A percentile compares a stretch with the other conserved stretches of the same genome.
Conservation (phyloP, 2,888 invertebrate species). For the Chironomus riparius region DNA sequence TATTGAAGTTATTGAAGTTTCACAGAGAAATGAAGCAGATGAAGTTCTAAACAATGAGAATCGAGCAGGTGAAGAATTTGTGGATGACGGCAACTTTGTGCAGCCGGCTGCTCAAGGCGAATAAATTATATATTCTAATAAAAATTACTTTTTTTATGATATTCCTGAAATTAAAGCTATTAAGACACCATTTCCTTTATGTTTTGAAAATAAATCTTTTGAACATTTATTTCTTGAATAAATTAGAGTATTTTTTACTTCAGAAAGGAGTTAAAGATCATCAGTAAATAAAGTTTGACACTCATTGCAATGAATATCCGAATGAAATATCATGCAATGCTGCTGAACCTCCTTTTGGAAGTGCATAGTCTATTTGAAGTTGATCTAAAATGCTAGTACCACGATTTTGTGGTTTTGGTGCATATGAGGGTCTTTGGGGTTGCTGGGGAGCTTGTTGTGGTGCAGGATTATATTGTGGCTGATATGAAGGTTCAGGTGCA, state of each 20-base stretch:
- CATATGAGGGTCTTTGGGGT: not conserved
- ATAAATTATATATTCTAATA: too few relatives aligned
- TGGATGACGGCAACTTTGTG: not conserved
- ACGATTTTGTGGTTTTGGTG: constrained; percentile 32
- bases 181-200: too few relatives aligned
- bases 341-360: constrained; percentile 59
- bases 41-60: constrained; percentile 1
- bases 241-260: not conserved
- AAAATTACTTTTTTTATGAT: too few relatives aligned
- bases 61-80: not conserved
- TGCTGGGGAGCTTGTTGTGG: not conserved
- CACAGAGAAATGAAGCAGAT: not conserved
- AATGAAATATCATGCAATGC: constrained; percentile 76
- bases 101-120: too few relatives aligned
- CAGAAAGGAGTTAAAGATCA: not conserved
- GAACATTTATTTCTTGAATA: not conserved
- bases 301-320: constrained; percentile 55
- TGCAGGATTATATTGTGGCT: constrained; percentile 22
- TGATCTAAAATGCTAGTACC: constrained; percentile 62
- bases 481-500: not conserved
- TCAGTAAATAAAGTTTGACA: not conserved
- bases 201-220: too few relatives aligned
- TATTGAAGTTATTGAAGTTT: not conserved
- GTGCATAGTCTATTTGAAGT: constrained; percentile 68
- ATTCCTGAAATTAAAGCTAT: too few relatives aligned